Evolutionary conservation across 2,797 vertebrate genomes (phyloP).

Genomic region (Esox lucius): DNA sequence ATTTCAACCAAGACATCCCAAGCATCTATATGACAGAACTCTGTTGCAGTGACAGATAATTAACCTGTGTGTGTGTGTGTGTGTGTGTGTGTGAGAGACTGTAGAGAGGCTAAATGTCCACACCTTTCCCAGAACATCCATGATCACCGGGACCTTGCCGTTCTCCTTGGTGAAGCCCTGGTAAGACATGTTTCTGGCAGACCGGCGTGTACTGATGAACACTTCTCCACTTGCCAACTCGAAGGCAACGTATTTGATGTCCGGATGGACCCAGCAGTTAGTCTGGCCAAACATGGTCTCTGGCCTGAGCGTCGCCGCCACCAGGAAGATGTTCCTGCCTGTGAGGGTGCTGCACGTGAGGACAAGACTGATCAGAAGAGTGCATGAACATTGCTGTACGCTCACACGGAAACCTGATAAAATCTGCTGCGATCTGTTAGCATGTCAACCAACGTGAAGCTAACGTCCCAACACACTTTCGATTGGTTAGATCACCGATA

Average conservation of each 20-base stretch:
- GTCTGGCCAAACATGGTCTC: slow-evolving; percentile 99
- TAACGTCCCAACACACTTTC: too few species aligned
- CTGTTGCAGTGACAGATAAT: too few species aligned
- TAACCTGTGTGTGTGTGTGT: neutral
- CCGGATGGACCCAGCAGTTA: slow-evolving; percentile 95
- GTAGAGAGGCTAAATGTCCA: slow-evolving; percentile 8
- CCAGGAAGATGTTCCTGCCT: slow-evolving; percentile 88
- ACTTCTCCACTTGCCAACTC: slow-evolving; percentile 83
- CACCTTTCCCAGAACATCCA: slow-evolving; percentile 96
- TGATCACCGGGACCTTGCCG: slow-evolving; percentile 86
- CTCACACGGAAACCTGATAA: too few species aligned
- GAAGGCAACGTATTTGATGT: slow-evolving; percentile 95
- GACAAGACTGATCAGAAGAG: neutral
- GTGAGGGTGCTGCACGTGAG: slow-evolving; percentile 79
- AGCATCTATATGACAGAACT: too few species aligned
- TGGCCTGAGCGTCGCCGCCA: slow-evolving; percentile 93
- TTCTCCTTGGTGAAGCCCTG: slow-evolving; percentile 92
- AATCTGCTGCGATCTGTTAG: too few species aligned
- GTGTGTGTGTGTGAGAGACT: too few species aligned
- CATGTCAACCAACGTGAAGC: too few species aligned
- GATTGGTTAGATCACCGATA: too few species aligned
- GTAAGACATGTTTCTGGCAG: slow-evolving; percentile 95
- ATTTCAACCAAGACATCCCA: too few species aligned
- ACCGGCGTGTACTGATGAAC: slow-evolving; percentile 87
- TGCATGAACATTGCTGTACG: neutral